phyloP scores from a whole-genome alignment of 2,797 vertebrate genomes.

The Melanitta fusca region DNA sequence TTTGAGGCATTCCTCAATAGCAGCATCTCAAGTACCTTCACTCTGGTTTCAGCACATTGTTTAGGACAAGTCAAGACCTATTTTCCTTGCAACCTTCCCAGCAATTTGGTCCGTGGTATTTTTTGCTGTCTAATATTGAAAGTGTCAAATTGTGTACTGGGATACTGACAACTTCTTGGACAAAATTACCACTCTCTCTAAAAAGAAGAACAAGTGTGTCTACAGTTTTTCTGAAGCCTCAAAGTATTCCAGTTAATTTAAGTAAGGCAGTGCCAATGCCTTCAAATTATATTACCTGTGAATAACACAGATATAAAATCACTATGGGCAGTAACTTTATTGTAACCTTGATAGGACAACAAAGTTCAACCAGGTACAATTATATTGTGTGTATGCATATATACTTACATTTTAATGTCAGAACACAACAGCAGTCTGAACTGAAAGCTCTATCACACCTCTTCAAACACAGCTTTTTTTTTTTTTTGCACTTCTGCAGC shows the following conservation, averaged over 20 bases:
- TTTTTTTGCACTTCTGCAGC: not conserved
- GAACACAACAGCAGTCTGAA: not conserved
- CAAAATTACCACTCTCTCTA: not conserved
- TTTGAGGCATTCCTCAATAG: not conserved
- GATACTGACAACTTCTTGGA: not conserved
- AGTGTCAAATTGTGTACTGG: not conserved
- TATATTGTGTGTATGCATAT: not conserved
- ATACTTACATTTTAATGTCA: constrained; percentile 24
- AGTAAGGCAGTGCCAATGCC: not conserved
- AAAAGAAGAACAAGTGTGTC: not conserved
- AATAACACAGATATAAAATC: not conserved
- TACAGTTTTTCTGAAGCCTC: not conserved
- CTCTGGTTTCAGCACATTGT: not conserved
- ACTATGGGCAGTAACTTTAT: not conserved
- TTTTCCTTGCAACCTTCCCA: not conserved
- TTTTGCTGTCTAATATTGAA: not conserved
- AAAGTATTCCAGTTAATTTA: not conserved
- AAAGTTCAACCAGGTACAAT: not conserved
- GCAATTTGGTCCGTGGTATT: rapidly evolving
- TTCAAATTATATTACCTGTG: not conserved
- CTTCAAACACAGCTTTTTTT: constrained; percentile 6
- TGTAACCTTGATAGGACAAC: constrained; percentile 2
- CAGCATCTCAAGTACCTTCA: not conserved
- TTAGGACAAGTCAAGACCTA: not conserved
- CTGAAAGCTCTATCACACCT: not conserved